A percentile compares a stretch with the other conserved stretches of the same genome.
Evolutionary conservation across 2,797 vertebrate genomes (phyloP).

Genomic region (Chelon auratus): DNA sequence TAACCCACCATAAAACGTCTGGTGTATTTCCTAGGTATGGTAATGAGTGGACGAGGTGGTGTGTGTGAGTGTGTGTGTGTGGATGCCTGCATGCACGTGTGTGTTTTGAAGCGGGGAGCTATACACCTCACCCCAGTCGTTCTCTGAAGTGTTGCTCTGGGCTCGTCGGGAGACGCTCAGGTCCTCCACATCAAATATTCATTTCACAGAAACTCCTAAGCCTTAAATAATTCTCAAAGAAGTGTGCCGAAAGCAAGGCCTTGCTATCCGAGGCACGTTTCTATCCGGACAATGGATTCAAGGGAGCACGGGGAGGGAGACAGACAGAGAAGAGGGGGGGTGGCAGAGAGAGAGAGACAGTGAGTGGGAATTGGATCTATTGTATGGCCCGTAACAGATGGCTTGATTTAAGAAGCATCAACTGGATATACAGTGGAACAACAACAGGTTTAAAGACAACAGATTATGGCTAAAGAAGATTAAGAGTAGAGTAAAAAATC

Average conservation of each 20-base stretch:
- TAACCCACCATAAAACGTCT: constrained; percentile 41
- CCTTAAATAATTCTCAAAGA: constrained; percentile 91
- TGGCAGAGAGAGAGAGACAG: background rate
- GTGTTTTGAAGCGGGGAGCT: constrained; percentile 59
- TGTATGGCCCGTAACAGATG: constrained; percentile 61
- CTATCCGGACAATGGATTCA: constrained; percentile 84
- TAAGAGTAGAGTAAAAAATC: background rate
- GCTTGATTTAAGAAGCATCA: constrained; percentile 49
- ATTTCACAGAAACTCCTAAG: constrained; percentile 86
- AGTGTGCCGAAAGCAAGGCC: constrained; percentile 75
- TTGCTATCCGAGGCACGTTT: constrained; percentile 84
- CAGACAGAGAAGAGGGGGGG: background rate
- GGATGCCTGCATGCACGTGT: constrained; percentile 40
- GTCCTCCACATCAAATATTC: constrained; percentile 88
- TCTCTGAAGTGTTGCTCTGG: constrained; percentile 85
- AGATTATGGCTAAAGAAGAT: constrained; percentile 8
- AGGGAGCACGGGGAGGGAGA: constrained; percentile 50
- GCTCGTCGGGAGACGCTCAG: constrained; percentile 78
- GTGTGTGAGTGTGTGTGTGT: constrained; percentile 49
- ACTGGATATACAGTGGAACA: constrained; percentile 23
- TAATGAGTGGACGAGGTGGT: constrained; percentile 34
- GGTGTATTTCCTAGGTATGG: constrained; percentile 45
- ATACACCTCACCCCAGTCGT: constrained; percentile 69
- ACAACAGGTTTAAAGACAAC: constrained; percentile 26
- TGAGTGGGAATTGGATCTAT: constrained; percentile 48